Evolutionary conservation across 2,888 invertebrate genomes (phyloP), one percentile per base, ranked within the genome.

Genomic region (Nemapogon koenigi): DNA sequence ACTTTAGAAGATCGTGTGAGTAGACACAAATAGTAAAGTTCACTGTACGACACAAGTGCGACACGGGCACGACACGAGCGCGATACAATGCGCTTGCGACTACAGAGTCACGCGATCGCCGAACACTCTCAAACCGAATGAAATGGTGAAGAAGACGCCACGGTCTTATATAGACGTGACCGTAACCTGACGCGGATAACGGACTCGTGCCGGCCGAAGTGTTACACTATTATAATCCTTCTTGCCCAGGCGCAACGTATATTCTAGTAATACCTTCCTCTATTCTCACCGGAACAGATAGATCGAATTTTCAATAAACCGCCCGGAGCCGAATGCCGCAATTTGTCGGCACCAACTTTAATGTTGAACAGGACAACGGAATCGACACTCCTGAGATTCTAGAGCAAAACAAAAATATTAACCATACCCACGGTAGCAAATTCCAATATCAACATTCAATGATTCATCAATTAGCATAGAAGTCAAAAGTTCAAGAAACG

Each of bases 161-260:
- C 71, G 66, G 70, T 65, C 78, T 78, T 78, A 65, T 78, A 78
- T 78, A 78, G 78, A 78, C 78, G 66, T 68, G 63, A 67, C 65
- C 69, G 72, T 75, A 78, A 78, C 78, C 76, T 78, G 78, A 73
- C 78, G 73, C 72, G 72, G 65, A 78, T 78, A 78, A 78, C 78
- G 78, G 78, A 57, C 66, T 67, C 59, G 55, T 49, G 51, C 55
- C 55, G 55, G 53, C 59, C 49, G 51, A 45, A 37, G 46, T 49
- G 56, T 52, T 58, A 53, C 49, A 45, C 64, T 50, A 70, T 50
- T 57, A 47, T 53, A 52, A 47, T 57, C 59, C 61, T 50, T 72
- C 56, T 46, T 51, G 49, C 61, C 49, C 49, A 37, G 46, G 42
- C 57, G 53, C 55, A 69, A 57, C n/a, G n/a, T n/a, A n/a, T n/a